Evolutionary conservation across 2,113 vertebrate species (phyloP).

Genomic region (Phyllostomus hastatus): DNA sequence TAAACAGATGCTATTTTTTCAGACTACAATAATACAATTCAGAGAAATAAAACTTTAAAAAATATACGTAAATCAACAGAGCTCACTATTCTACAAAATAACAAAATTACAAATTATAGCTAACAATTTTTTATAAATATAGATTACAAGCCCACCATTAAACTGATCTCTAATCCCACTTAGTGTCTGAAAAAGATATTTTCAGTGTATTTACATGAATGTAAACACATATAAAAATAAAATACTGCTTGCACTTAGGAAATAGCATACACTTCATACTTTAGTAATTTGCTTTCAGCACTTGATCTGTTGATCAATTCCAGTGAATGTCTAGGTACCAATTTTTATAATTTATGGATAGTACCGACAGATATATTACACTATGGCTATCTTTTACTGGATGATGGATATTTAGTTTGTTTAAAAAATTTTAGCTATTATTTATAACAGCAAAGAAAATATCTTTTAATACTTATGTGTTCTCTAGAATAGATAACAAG

Average conservation of each 20-base stretch:
- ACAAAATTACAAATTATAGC: not conserved
- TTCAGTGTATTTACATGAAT: not conserved
- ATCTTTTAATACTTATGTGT: not conserved
- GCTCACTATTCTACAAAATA: not conserved
- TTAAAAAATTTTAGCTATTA: not conserved
- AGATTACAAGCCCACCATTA: not conserved
- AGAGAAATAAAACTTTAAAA: not conserved
- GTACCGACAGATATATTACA: not conserved
- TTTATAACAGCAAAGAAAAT: not conserved
- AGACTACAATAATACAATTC: not conserved
- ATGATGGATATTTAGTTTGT: not conserved
- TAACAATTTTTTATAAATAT: not conserved
- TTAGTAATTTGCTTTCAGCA: constrained; percentile 6
- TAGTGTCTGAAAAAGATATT: constrained; percentile 28
- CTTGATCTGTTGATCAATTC: not conserved
- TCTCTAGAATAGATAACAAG: not conserved
- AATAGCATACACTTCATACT: not conserved
- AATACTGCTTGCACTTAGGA: not conserved
- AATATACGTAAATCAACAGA: not conserved
- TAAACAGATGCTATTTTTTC: not conserved
- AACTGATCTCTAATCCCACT: not conserved
- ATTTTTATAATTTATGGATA: constrained; percentile 10
- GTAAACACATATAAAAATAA: not conserved
- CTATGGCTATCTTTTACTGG: not conserved
- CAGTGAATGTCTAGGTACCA: not conserved